Evolutionary conservation across 2,888 invertebrate genomes (phyloP), one percentile per base, ranked within the genome.

Genomic region (Meta bourneti): DNA sequence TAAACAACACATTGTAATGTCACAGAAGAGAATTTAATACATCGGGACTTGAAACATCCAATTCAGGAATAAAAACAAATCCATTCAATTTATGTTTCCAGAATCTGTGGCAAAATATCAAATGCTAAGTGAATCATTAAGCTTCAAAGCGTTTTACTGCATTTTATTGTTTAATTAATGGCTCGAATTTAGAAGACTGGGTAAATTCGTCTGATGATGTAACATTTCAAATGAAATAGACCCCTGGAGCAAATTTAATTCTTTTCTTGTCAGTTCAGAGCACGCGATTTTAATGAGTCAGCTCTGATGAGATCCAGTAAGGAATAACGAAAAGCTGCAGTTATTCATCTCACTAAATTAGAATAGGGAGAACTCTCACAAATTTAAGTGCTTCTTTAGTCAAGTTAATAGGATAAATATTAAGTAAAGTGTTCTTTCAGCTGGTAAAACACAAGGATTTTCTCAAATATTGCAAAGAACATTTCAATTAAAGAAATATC

Each of bases 291-390:
- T 77, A 52, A 77, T 51, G 51, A 77, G 51, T 77, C 52, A 19
- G 77, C n/a, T 8, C 77, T 71, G 13, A 51, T 7, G 51, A 52
- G n/a, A 71, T 51, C 49, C 71, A 82, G 20, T 71, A 72, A 49
- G 34, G 80, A 69, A 80, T 69, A 69, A 80, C 80, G 79, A 34
- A 34, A 54, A 9, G 79, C 79, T 20, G 9, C 81, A 19, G 34
- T 20, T n/a, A 71, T 19, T 82, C 48, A 82, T 34, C 16, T 13
- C 52, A 49, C 19, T 51, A 9, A 71, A 82, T 34, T 61, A 48
- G 69, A 80, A 80, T 11, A 13, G 20, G 48, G 49, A 51, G 19
- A 71, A 82, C 54, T 84, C 61, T 84, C 74, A n/a, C 7, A 48
- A 13, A 75, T n/a, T 61, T 75, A 54, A 54, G 48, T 13, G 51